Evolutionary conservation across 2,113 vertebrate genomes (phyloP).

Genomic region (Vidua macroura): DNA sequence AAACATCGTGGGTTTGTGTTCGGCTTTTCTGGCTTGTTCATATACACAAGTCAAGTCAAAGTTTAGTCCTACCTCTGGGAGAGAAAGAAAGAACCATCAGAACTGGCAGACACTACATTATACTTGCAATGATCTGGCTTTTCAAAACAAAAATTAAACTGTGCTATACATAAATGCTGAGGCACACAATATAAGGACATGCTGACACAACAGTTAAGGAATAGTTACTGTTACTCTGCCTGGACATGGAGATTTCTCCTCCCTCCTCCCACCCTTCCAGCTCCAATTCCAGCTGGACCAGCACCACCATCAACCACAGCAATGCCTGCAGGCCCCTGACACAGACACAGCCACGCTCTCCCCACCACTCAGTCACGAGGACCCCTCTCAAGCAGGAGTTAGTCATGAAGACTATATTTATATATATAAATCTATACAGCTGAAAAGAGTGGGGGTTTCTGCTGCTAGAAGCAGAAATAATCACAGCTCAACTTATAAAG

Average conservation of each 20-base stretch:
- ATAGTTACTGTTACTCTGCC: constrained; percentile 8
- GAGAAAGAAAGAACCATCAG: constrained; percentile 72
- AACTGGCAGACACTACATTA: constrained; percentile 63
- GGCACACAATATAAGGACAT: constrained; percentile 60
- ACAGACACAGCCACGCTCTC: not conserved
- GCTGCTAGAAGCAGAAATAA: not conserved
- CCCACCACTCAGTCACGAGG: not conserved
- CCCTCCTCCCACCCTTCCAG: not conserved
- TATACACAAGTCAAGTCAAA: constrained; percentile 71
- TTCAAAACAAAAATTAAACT: constrained; percentile 42
- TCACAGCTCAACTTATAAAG: not conserved
- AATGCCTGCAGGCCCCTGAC: not conserved
- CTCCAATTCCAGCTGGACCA: not conserved
- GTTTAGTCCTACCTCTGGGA: constrained; percentile 72
- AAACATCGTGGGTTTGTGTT: constrained; percentile 71
- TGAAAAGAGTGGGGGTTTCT: not conserved
- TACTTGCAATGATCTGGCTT: constrained; percentile 64
- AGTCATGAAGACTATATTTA: not conserved
- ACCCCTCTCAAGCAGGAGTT: not conserved
- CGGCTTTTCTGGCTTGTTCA: constrained; percentile 71
- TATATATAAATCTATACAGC: too few species aligned
- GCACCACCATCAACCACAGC: accelerated
- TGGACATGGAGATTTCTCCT: not conserved
- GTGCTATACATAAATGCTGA: constrained; percentile 53
- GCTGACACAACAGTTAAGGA: constrained; percentile 35